A percentile compares a stretch with the other conserved stretches of the same genome.
These are phyloP conservation scores for Falco naumanni DNA, from an alignment of 2,797 vertebrate species.

Conservation along the genomic window DNA sequence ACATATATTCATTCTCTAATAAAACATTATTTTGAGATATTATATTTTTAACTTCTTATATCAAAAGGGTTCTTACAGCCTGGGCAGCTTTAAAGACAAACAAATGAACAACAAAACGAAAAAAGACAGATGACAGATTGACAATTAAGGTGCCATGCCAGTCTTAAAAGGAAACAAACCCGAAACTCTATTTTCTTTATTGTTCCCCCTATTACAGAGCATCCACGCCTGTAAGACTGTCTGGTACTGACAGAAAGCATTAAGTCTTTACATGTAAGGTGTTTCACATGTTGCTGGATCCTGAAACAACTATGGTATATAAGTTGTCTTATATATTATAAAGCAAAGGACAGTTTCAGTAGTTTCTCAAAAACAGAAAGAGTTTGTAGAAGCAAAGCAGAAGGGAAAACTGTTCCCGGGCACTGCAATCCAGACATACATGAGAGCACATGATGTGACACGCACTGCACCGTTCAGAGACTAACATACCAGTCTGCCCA, in stretches of 20 bases:
- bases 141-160: not conserved
- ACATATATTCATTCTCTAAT: not conserved
- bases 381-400: not conserved
- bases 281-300: not conserved
- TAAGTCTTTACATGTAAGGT: not conserved
- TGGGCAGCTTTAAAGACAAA: not conserved
- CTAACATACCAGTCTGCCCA: not conserved
- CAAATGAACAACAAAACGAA: too few species aligned
- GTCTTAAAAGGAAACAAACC: not conserved
- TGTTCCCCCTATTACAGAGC: not conserved
- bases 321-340: not conserved
- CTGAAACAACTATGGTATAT: not conserved
- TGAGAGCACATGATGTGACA: not conserved
- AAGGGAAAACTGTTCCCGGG: not conserved
- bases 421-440: not conserved
- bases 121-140: not conserved
- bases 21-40: not conserved
- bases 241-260: not conserved
- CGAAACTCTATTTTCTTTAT: not conserved
- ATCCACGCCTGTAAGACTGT: not conserved
- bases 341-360: not conserved
- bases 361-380: not conserved
- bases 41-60: not conserved
- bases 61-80: not conserved
- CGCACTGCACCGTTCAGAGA: not conserved